Evolutionary conservation across 2,888 invertebrate species (phyloP).

Genomic region (Gortyna flavago): DNA sequence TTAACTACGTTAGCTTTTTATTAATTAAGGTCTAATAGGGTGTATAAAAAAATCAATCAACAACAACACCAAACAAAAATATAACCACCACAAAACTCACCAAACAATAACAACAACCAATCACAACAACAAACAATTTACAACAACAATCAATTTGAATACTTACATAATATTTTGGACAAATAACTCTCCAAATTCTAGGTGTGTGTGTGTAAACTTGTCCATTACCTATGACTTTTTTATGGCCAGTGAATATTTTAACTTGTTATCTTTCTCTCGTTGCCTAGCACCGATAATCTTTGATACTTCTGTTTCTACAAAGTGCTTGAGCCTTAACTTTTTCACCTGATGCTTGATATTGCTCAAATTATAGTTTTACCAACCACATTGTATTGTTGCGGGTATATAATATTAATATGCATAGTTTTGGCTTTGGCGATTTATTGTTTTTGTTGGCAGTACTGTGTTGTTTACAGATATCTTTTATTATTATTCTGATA

Average conservation of each 20-base stretch:
- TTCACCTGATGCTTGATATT: neutral
- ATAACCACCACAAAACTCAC: too few species aligned
- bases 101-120: too few species aligned
- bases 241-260: neutral
- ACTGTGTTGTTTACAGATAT: neutral
- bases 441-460: neutral
- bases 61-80: too few species aligned
- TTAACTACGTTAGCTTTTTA: neutral
- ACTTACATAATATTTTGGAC: neutral
- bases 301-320: conserved; percentile 12
- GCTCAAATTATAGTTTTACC: neutral
- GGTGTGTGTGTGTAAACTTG: neutral
- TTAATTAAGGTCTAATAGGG: too few species aligned
- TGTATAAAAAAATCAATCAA: too few species aligned
- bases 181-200: too few species aligned
- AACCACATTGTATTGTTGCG: neutral
- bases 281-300: neutral
- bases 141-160: too few species aligned
- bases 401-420: neutral
- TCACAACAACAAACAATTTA: too few species aligned
- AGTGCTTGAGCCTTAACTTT: neutral
- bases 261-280: neutral
- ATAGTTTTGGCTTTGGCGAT: neutral
- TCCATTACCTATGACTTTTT: neutral
- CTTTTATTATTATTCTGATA: neutral